A percentile compares a stretch with the other conserved stretches of the same genome.
phyloP scores from a whole-genome alignment of 30 jellyfish, hydroid and myxozoan genomes.

The Hydra vulgaris region DNA sequence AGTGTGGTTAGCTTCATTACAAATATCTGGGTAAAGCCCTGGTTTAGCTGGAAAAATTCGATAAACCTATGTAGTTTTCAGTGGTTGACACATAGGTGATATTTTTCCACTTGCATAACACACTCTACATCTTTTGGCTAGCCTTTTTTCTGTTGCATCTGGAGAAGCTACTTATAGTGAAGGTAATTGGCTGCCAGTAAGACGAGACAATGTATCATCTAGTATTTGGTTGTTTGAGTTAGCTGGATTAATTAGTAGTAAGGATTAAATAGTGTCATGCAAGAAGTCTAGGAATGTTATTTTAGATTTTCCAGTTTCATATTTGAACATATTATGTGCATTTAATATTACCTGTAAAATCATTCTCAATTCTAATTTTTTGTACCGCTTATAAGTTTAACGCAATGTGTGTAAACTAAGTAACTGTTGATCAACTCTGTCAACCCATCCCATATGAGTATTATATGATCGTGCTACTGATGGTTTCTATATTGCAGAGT shows the following conservation, averaged over 20 bases:
- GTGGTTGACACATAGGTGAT: not conserved
- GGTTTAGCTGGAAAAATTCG: not conserved
- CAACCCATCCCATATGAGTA: too few relatives aligned
- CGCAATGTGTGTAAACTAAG: not conserved
- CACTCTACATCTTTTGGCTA: constrained; percentile 4
- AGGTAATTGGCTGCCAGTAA: not conserved
- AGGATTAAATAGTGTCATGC: not conserved
- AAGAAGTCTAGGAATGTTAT: not conserved
- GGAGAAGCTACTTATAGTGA: not conserved
- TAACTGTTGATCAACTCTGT: constrained; percentile 1
- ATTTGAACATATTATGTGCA: not conserved
- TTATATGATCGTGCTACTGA: too few relatives aligned
- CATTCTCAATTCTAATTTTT: not conserved
- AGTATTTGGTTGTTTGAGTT: not conserved
- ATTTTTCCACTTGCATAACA: not conserved
- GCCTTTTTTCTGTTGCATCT: not conserved
- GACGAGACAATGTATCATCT: not conserved
- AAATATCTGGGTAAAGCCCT: not conserved
- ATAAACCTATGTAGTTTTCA: constrained; percentile 1
- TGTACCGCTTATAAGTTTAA: constrained; percentile 3
- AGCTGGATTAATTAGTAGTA: not conserved
- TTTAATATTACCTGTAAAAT: not conserved
- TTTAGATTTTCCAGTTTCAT: not conserved
- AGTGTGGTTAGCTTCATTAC: not conserved
- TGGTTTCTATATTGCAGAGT: too few relatives aligned